phyloP scores from a whole-genome alignment of 2,797 vertebrate species.

The Fratercula arctica region DNA sequence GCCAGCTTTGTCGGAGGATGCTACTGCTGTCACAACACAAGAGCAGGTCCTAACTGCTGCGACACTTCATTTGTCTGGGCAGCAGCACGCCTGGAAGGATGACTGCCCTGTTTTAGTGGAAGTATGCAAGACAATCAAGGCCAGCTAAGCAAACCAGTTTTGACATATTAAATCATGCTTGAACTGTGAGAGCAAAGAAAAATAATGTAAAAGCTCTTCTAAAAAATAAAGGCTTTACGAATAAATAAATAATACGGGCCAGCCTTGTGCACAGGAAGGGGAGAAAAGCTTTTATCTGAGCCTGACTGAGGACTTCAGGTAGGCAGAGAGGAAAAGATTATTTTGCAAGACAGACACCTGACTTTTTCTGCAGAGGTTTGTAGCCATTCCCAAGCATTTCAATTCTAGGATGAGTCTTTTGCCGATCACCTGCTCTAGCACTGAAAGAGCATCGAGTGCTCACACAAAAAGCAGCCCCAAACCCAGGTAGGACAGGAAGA shows the following conservation, averaged over 20 bases:
- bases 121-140: slow-evolving; percentile 79
- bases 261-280: neutral
- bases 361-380: slow-evolving; percentile 37
- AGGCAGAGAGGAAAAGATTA: neutral
- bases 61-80: slow-evolving; percentile 72
- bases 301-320: neutral
- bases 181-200: slow-evolving; percentile 75
- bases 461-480: neutral
- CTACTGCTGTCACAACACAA: slow-evolving; percentile 63
- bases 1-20: slow-evolving; percentile 41
- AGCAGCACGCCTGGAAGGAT: slow-evolving; percentile 64
- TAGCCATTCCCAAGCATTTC: neutral
- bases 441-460: slow-evolving; percentile 4
- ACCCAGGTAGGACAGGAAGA: neutral
- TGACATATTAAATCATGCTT: slow-evolving; percentile 84
- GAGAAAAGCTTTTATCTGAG: slow-evolving; percentile 24
- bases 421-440: slow-evolving; percentile 2
- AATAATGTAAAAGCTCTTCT: slow-evolving; percentile 58
- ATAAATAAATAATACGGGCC: slow-evolving; percentile 69
- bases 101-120: slow-evolving; percentile 60
- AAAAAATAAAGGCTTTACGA: slow-evolving; percentile 35
- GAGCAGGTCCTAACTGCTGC: slow-evolving; percentile 42
- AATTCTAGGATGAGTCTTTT: neutral
- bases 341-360: neutral
- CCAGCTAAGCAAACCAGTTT: slow-evolving; percentile 76